Percentiles rank a stretch among this genome's conserved stretches.
These are phyloP conservation scores for Gnathonemus longibarbis DNA, from an alignment of 2,113 vertebrate genomes.

Conservation along the genomic window DNA sequence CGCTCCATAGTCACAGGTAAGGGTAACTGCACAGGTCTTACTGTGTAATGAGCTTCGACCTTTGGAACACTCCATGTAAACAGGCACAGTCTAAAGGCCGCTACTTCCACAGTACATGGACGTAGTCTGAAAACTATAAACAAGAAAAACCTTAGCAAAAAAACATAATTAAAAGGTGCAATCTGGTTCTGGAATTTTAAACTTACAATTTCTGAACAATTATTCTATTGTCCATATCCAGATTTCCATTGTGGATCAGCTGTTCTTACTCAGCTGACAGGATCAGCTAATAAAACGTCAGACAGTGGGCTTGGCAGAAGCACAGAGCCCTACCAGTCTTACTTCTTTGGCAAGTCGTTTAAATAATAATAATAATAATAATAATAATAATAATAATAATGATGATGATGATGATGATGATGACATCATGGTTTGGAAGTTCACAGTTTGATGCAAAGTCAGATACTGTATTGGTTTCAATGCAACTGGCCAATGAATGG, in stretches of 20 bases:
- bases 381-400: too few relatives aligned
- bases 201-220: neutral
- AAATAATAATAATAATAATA: neutral
- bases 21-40: slow-evolving; percentile 55
- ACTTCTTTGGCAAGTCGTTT: neutral
- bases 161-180: neutral
- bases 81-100: neutral
- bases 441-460: neutral
- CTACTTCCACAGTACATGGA: neutral
- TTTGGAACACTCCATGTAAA: neutral
- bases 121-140: neutral
- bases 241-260: neutral
- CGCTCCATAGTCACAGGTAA: slow-evolving; percentile 48
- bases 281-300: neutral
- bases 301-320: neutral
- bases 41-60: slow-evolving; percentile 52
- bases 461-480: neutral
- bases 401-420: too few relatives aligned
- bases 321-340: neutral
- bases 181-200: neutral
- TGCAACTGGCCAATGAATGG: neutral
- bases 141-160: neutral
- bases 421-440: neutral
- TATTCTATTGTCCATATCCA: neutral
- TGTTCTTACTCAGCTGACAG: neutral